A percentile compares a stretch with the other conserved stretches of the same genome.
phyloP scores from a whole-genome alignment of 2,888 invertebrate species.

The Exocentrus adspersus region DNA sequence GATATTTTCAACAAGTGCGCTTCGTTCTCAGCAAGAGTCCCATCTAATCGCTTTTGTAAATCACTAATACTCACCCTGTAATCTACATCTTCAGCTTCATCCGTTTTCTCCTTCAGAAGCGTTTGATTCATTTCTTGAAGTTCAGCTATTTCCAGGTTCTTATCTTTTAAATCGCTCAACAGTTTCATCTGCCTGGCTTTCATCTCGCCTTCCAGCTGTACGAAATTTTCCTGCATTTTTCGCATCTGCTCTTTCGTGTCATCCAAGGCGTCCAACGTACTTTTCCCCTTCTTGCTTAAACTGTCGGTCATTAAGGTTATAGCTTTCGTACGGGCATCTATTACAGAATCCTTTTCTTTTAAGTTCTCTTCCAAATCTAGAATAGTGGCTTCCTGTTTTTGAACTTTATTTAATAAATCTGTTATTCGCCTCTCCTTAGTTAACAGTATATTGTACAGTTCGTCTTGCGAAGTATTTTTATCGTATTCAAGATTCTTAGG shows the following conservation, averaged over 20 bases:
- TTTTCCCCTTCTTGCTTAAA: conserved; percentile 75
- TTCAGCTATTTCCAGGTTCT: conserved; percentile 54
- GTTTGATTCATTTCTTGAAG: conserved; percentile 46
- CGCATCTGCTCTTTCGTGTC: conserved; percentile 84
- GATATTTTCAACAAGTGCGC: conserved; percentile 41
- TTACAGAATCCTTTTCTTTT: conserved; percentile 84
- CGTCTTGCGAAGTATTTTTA: conserved; percentile 57
- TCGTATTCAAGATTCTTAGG: conserved; percentile 56
- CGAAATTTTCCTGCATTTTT: conserved; percentile 82
- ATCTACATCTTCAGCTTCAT: conserved; percentile 24
- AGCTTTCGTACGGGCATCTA: conserved; percentile 83
- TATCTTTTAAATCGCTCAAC: conserved; percentile 52
- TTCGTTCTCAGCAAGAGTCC: conserved; percentile 37
- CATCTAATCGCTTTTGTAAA: conserved; percentile 38
- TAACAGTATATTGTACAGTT: conserved; percentile 63
- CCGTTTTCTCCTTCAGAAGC: conserved; percentile 39
- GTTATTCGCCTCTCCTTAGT: conserved; percentile 72
- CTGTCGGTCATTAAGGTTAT: conserved; percentile 80
- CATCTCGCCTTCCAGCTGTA: conserved; percentile 75
- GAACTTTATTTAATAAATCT: conserved; percentile 75
- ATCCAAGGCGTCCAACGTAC: conserved; percentile 77
- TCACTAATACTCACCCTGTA: conserved; percentile 15
- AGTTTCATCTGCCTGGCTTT: conserved; percentile 65
- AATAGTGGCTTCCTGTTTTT: conserved; percentile 79
- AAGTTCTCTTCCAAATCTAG: conserved; percentile 86